Evolutionary conservation across 2,113 vertebrate genomes (phyloP).

Genomic region (Anoplopoma fimbria): DNA sequence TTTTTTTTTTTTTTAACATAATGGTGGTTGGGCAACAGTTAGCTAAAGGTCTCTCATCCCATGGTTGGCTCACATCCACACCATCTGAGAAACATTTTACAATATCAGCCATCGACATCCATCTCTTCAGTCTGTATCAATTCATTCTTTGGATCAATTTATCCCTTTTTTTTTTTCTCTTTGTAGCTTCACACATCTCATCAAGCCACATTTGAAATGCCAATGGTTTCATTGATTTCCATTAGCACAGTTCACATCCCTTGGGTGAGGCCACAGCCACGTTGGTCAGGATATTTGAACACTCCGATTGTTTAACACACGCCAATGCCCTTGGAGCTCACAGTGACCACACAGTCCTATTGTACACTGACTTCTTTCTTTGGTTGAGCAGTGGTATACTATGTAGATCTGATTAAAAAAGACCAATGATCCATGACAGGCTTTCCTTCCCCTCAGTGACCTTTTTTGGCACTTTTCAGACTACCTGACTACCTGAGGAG

Average conservation of each 20-base stretch:
- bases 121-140: constrained; percentile 34
- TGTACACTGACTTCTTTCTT: constrained; percentile 25
- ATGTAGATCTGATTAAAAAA: constrained; percentile 23
- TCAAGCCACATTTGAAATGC: constrained; percentile 79
- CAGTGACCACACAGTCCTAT: neutral
- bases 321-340: constrained; percentile 45
- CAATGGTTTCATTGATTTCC: constrained; percentile 82
- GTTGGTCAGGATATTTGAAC: constrained; percentile 61
- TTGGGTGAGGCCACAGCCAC: constrained; percentile 38
- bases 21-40: constrained; percentile 1
- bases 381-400: neutral
- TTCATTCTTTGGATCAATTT: constrained; percentile 64
- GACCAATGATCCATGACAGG: constrained; percentile 31
- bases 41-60: constrained; percentile 34
- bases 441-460: constrained; percentile 42
- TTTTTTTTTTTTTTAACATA: constrained; percentile 16
- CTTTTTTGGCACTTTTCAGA: constrained; percentile 39
- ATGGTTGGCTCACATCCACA: constrained; percentile 8
- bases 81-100: constrained; percentile 9
- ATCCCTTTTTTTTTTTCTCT: constrained; percentile 61
- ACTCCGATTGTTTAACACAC: constrained; percentile 60
- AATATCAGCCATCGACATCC: constrained; percentile 6
- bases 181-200: constrained; percentile 75
- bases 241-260: constrained; percentile 68
- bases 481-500: constrained; percentile 23